These are phyloP conservation scores for Malacoraja senta DNA, from an alignment of 2,797 vertebrate species.

Conservation along the genomic window DNA sequence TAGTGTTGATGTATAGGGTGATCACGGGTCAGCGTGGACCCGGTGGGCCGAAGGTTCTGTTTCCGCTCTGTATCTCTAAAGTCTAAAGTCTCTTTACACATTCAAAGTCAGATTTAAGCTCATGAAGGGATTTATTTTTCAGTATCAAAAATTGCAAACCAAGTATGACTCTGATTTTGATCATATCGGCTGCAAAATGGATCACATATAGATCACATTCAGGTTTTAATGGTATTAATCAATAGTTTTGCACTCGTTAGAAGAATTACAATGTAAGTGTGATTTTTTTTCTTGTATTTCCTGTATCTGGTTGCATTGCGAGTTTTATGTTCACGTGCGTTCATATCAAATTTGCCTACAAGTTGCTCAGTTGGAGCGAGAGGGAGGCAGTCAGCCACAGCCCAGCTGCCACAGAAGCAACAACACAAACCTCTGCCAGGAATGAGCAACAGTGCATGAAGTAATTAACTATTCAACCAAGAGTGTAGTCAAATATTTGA, in stretches of 20 bases:
- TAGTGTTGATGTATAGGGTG: too few species aligned
- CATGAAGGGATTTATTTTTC: neutral
- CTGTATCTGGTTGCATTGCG: neutral
- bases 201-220: neutral
- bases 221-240: neutral
- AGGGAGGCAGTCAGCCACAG: neutral
- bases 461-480: conserved; percentile 4
- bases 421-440: neutral
- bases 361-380: neutral
- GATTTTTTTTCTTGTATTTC: neutral
- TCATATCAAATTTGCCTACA: neutral
- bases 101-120: neutral
- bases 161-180: neutral
- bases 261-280: neutral
- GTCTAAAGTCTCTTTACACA: neutral
- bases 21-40: too few species aligned
- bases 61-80: too few species aligned
- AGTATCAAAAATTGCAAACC: neutral
- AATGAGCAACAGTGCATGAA: conserved; percentile 8
- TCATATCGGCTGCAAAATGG: neutral
- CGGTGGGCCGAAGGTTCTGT: too few species aligned
- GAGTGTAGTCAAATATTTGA: conserved; percentile 12
- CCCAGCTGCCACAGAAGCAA: neutral
- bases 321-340: neutral
- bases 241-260: neutral